phyloP scores from a whole-genome alignment of 92 coral and sea anemone genomes.

The Bergia puertoricense region DNA sequence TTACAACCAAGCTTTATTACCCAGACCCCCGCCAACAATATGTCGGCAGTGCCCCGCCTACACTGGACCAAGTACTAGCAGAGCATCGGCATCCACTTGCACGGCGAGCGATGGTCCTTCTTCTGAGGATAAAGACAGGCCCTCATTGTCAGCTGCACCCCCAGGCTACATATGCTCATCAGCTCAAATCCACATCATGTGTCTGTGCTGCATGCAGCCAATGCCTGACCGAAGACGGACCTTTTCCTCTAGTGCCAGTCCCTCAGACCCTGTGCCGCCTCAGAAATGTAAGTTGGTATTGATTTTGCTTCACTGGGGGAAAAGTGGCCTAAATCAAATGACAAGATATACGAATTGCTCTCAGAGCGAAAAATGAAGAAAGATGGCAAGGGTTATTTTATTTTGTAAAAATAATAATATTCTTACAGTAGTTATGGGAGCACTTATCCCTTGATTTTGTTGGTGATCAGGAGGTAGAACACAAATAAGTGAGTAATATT shows the following conservation, averaged over 20 bases:
- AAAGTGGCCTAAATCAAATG: too few relatives aligned
- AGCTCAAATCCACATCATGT: conserved; percentile 62
- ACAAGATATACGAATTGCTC: background rate
- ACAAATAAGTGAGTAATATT: too few relatives aligned
- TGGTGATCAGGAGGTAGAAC: too few relatives aligned
- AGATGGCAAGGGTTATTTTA: too few relatives aligned
- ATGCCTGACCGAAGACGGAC: conserved; percentile 75
- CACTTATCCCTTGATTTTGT: too few relatives aligned
- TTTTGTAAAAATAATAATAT: too few relatives aligned
- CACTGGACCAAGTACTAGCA: conserved; percentile 28
- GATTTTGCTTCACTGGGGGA: background rate
- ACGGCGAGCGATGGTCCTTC: background rate
- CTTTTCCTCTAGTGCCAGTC: background rate
- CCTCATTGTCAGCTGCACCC: conserved; percentile 23
- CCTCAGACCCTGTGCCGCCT: conserved; percentile 46
- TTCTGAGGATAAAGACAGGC: conserved; percentile 14
- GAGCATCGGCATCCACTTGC: conserved; percentile 29
- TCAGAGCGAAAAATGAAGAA: too few relatives aligned
- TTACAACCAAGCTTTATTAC: background rate
- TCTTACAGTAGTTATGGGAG: too few relatives aligned
- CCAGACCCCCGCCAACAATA: conserved; percentile 46
- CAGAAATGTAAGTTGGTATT: conserved; percentile 75
- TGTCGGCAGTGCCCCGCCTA: conserved; percentile 77
- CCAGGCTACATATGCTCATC: conserved; percentile 62
- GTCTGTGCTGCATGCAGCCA: conserved; percentile 82